Conservation (phyloP, 2,113 vertebrate genomes). For the Tretioscincus oriximinensis region DNA sequence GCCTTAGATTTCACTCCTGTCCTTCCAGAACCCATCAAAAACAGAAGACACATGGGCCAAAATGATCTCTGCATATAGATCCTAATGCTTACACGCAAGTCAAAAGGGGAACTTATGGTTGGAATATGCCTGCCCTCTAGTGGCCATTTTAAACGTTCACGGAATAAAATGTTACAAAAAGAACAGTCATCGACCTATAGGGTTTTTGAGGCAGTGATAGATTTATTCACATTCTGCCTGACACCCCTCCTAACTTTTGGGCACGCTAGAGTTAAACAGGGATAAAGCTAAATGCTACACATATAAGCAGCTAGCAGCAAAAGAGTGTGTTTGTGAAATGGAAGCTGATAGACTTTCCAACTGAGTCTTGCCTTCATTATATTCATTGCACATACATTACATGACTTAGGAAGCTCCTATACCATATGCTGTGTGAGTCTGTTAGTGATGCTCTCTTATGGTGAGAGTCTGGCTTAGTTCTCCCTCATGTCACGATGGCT, state of each 20-base stretch:
- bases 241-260: not conserved
- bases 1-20: too few species aligned
- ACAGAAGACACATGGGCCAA: not conserved
- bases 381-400: not conserved
- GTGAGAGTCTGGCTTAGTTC: not conserved
- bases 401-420: not conserved
- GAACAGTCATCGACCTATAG: not conserved
- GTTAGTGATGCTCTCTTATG: not conserved
- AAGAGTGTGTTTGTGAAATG: not conserved
- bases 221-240: not conserved
- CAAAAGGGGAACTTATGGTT: not conserved
- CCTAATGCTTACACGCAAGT: not conserved
- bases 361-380: not conserved
- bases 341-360: not conserved
- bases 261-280: not conserved
- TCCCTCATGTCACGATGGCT: not conserved
- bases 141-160: not conserved
- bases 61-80: not conserved
- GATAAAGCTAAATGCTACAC: not conserved
- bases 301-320: not conserved
- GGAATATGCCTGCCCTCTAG: slow-evolving; percentile 17
- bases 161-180: not conserved
- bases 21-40: not conserved
- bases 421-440: not conserved
- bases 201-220: not conserved